Evolutionary conservation across 2,113 vertebrate genomes (phyloP).

Genomic region (Lepus americanus): DNA sequence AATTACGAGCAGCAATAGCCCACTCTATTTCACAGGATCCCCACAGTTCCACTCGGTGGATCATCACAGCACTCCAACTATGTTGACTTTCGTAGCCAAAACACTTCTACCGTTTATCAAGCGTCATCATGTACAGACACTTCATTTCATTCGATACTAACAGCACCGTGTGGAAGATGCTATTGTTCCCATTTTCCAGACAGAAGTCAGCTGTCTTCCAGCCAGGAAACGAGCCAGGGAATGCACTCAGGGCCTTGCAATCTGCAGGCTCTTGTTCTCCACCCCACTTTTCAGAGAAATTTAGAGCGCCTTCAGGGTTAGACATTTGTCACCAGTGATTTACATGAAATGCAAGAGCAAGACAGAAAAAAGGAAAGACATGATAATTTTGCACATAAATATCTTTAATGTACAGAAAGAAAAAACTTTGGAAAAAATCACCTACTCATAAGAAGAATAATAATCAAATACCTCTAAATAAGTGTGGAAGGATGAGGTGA

Average conservation of each 20-base stretch:
- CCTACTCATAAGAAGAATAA: slow-evolving; percentile 17
- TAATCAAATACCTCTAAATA: neutral
- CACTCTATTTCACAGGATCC: neutral
- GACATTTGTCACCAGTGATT: neutral
- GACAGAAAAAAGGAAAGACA: neutral
- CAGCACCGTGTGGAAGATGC: neutral
- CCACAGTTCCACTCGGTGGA: neutral
- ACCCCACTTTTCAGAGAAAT: neutral
- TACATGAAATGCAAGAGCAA: slow-evolving; percentile 9
- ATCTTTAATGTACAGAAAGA: neutral
- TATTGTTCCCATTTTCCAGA: neutral
- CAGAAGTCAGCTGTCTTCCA: neutral
- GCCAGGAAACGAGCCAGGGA: neutral
- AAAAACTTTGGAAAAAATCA: neutral
- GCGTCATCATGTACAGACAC: neutral
- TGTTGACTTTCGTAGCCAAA: neutral
- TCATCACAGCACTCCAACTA: neutral
- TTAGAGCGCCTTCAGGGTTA: neutral
- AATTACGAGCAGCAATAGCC: neutral
- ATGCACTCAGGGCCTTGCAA: neutral
- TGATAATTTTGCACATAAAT: neutral
- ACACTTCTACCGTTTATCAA: neutral
- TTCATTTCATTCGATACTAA: neutral
- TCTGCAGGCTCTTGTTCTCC: neutral
- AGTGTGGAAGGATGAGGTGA: neutral